Evolutionary conservation across 2,797 vertebrate genomes (phyloP).

Genomic region (Microcaecilia unicolor): DNA sequence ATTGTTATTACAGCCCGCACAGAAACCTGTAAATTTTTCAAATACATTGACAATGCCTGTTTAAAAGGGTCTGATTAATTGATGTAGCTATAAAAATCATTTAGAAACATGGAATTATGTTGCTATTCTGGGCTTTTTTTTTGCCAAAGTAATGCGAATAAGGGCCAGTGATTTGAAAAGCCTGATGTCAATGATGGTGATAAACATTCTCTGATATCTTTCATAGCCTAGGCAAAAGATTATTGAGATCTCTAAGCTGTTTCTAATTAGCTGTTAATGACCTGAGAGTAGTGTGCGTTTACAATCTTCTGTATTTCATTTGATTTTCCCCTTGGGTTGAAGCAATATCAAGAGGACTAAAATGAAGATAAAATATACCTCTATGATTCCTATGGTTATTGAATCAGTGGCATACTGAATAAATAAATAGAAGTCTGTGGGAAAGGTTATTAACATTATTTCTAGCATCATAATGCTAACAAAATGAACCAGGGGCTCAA

Average conservation of each 20-base stretch:
- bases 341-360: slow-evolving; percentile 31
- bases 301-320: slow-evolving; percentile 42
- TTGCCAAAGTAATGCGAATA: no score
- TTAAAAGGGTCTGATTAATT: no score
- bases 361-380: slow-evolving; percentile 47
- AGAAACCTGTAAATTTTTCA: no score
- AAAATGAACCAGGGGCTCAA: no score
- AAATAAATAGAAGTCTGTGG: slow-evolving; percentile 40
- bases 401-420: slow-evolving; percentile 37
- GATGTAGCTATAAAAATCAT: no score
- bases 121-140: no score
- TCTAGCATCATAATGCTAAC: slow-evolving; percentile 27
- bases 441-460: slow-evolving; percentile 31
- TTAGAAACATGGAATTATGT: no score
- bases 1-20: no score
- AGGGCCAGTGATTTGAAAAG: not conserved
- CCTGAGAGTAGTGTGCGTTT: slow-evolving; percentile 39
- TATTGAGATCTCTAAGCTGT: slow-evolving; percentile 38
- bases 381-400: slow-evolving; percentile 26
- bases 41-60: no score
- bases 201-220: slow-evolving; percentile 21
- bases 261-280: slow-evolving; percentile 59
- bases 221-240: slow-evolving; percentile 32
- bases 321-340: slow-evolving; percentile 47
- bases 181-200: slow-evolving; percentile 19